Evolutionary conservation across 2,797 vertebrate species (phyloP).

Genomic region (Mormyrus proboscirostris): DNA sequence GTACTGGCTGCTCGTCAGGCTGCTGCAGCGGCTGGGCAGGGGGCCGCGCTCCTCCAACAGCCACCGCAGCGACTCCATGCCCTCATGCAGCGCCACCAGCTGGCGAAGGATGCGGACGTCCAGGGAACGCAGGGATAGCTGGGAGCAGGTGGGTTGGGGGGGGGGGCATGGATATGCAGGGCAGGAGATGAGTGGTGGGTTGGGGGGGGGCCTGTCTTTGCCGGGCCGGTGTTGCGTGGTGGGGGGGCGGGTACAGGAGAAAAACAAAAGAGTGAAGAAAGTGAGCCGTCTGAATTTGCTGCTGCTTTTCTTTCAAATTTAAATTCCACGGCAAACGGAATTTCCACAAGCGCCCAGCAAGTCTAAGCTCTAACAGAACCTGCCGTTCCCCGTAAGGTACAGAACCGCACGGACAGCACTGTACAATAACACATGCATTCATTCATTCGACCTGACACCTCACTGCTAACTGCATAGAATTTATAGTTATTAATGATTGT

Average conservation of each 20-base stretch:
- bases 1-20: constrained; percentile 78
- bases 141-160: neutral
- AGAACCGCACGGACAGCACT: neutral
- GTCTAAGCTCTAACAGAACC: neutral
- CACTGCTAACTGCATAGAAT: neutral
- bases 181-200: neutral
- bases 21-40: constrained; percentile 68
- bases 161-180: neutral
- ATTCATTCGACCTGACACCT: neutral
- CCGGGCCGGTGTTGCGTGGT: no score
- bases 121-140: constrained; percentile 71
- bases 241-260: neutral
- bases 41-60: constrained; percentile 72
- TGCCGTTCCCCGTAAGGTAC: neutral
- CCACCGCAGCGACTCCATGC: constrained; percentile 83
- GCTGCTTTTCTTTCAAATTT: neutral
- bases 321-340: neutral
- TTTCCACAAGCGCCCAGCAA: neutral
- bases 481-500: neutral
- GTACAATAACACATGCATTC: no score
- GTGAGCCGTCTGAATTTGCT: neutral
- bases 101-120: constrained; percentile 83
- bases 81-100: constrained; percentile 76
- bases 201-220: no score
- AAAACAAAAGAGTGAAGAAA: neutral